Base-by-base conservation (phyloP, 2,113 vertebrate species). In the Danionella cerebrum region DNA sequence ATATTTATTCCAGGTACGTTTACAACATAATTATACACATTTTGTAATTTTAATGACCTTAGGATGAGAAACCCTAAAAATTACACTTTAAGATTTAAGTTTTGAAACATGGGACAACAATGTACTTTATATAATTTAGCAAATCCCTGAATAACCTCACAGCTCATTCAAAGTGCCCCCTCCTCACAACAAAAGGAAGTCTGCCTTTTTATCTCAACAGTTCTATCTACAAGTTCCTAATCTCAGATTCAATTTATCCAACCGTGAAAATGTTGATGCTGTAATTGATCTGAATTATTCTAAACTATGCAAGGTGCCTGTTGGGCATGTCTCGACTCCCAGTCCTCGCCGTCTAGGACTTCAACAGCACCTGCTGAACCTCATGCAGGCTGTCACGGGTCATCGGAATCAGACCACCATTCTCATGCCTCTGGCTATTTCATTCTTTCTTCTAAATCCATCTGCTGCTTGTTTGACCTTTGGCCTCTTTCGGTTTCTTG, bases 391-490 rank as follows among this genome's bases (percentile, higher is more conserved):
- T 14, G 14, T 18, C 57, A 7, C 44, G 57, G 44, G 24, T 60
- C 57, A 60, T 60, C 24, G 19, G 9, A 19, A 45, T 29, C 39
- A 60, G 38, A 60, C 38, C 25, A 60, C 5, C 24, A 29, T 31
- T 60, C 42, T 29, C 38, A 60, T 25, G 39, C 57, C 39, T 21
- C 57, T 44, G 57, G 57, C 25, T 44, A 10, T 44, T 60, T 60
- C 21, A 10, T 25, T 44, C 24, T 18, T 38, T 44, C 16, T 60
- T 39, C 25, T 60, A 8, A 27, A 25, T 13, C 19, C 11, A 14
- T 51, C 48, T 51, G 25, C 29, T 16, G 25, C 6, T 11, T 27
- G 27, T 60, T 44, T 60, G 9, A 8, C 39, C 39, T 60, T 31
- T 24, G 44, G 42, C 39, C 44, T 10, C 21, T 60, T 60, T 60